Conservation (phyloP, 2,888 invertebrate species). For the Cosmia trapezina region DNA sequence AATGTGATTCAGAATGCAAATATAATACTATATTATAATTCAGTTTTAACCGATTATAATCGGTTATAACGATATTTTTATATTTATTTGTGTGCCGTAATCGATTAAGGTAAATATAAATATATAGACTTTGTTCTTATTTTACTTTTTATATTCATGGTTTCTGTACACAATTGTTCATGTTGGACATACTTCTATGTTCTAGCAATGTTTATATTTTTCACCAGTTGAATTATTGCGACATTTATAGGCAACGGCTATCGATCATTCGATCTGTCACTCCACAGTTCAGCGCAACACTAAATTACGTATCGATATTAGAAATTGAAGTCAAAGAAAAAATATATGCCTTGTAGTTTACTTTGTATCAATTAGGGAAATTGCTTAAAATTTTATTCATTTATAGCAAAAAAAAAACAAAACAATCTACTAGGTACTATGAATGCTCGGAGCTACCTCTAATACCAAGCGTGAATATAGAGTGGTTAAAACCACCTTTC, state of each 20-base stretch:
- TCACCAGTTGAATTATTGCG: background rate
- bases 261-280: background rate
- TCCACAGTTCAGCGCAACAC: background rate
- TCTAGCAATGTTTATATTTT: slow-evolving; percentile 1
- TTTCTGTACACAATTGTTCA: slow-evolving; percentile 18
- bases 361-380: background rate
- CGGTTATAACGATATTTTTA: slow-evolving; percentile 43
- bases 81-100: slow-evolving; percentile 52
- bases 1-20: slow-evolving; percentile 61
- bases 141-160: slow-evolving; percentile 28
- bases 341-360: background rate
- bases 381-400: background rate
- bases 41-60: slow-evolving; percentile 56
- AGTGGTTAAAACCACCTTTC: slow-evolving; percentile 62
- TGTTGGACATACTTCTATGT: slow-evolving; percentile 28
- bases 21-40: slow-evolving; percentile 55
- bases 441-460: slow-evolving; percentile 49
- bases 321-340: background rate
- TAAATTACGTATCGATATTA: background rate
- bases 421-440: slow-evolving; percentile 1
- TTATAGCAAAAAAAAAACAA: background rate
- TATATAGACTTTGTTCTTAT: slow-evolving; percentile 16
- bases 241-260: background rate
- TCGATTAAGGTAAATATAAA: slow-evolving; percentile 54
- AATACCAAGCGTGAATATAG: slow-evolving; percentile 64